phyloP scores from a whole-genome alignment of 2,888 invertebrate species.

The Polyommatus icarus region DNA sequence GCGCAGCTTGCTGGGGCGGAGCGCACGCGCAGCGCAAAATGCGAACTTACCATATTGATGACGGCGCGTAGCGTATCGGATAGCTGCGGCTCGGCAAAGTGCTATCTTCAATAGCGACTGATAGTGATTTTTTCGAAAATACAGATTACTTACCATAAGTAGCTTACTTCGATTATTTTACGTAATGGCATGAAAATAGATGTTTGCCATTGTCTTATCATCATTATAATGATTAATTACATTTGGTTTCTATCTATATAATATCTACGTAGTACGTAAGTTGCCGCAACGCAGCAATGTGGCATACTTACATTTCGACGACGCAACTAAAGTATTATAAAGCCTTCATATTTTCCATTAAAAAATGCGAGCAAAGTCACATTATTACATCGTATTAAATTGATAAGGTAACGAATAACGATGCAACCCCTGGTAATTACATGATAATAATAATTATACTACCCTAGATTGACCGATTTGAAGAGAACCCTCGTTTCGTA shows the following conservation, averaged over 20 bases:
- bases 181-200: too few species aligned
- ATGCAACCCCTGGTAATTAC: neutral
- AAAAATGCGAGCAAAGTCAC: neutral
- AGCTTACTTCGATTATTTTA: too few species aligned
- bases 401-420: conserved; percentile 1
- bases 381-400: neutral
- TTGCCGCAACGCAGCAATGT: too few species aligned
- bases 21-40: neutral
- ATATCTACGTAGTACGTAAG: too few species aligned
- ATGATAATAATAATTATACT: conserved; percentile 13
- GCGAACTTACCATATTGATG: neutral
- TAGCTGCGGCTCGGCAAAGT: too few species aligned
- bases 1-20: neutral
- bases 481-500: neutral
- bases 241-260: too few species aligned
- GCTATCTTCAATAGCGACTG: too few species aligned
- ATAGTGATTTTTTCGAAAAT: too few species aligned
- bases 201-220: too few species aligned
- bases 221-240: too few species aligned
- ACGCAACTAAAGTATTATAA: neutral
- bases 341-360: neutral
- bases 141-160: too few species aligned
- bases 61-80: too few species aligned
- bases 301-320: neutral
- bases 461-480: neutral